Percentiles rank a stretch among this genome's conserved stretches.
These are phyloP conservation scores for Drosophila buzzatii DNA, from an alignment of 2,888 invertebrate species.

Conservation along the genomic window DNA sequence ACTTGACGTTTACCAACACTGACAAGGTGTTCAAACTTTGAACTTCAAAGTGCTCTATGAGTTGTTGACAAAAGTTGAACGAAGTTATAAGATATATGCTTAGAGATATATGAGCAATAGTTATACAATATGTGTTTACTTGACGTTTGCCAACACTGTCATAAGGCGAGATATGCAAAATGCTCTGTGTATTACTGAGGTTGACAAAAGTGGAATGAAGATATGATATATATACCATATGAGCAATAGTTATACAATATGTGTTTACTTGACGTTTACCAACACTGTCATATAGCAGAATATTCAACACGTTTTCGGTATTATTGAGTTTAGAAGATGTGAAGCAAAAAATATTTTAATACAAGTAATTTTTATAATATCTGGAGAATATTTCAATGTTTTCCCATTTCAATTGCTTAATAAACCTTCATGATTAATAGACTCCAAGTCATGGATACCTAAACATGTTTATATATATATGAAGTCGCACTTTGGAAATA, in stretches of 20 bases:
- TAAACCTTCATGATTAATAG: not conserved
- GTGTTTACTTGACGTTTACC: not conserved
- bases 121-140: not conserved
- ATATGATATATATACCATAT: too few relatives aligned
- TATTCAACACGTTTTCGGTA: too few relatives aligned
- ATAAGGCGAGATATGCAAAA: not conserved
- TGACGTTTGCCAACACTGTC: not conserved
- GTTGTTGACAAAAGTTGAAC: not conserved
- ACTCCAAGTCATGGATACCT: not conserved
- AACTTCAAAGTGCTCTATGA: not conserved
- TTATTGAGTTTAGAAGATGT: too few relatives aligned
- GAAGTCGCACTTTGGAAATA: not conserved
- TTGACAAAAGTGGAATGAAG: too few relatives aligned
- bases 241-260: too few relatives aligned
- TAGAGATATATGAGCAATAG: not conserved
- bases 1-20: not conserved
- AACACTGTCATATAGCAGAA: not conserved
- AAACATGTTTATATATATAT: not conserved
- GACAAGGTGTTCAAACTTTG: not conserved
- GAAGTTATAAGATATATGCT: too few relatives aligned
- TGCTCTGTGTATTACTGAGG: not conserved
- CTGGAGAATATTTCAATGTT: not conserved
- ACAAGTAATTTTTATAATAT: not conserved
- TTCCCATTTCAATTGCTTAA: not conserved
- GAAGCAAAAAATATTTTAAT: too few relatives aligned